These are phyloP conservation scores for Dicrurus megarhynchus DNA, from an alignment of 2,113 vertebrate species.

Conservation along the genomic window DNA sequence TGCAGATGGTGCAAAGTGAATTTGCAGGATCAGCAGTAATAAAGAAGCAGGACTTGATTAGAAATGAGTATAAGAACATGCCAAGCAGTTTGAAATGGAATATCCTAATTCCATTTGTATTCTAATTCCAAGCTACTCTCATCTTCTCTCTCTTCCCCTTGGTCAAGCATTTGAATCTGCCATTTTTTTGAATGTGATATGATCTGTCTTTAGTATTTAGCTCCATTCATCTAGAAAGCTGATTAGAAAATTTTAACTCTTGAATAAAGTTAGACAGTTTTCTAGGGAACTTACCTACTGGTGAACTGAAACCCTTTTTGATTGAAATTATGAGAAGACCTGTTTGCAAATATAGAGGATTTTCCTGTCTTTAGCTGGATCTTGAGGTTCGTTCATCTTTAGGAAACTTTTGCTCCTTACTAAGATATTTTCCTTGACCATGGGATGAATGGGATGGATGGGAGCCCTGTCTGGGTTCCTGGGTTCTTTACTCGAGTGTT, in stretches of 20 bases:
- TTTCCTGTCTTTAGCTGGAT: background rate
- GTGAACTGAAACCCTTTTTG: background rate
- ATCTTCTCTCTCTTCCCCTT: background rate
- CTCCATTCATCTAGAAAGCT: background rate
- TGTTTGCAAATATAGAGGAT: background rate
- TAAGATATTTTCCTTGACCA: background rate
- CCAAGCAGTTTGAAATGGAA: background rate
- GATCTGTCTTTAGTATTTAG: background rate
- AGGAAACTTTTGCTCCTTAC: background rate
- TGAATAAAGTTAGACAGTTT: background rate
- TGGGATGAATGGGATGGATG: background rate
- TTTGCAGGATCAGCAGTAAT: accelerated
- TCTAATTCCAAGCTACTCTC: background rate
- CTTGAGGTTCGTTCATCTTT: background rate
- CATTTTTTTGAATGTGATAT: background rate
- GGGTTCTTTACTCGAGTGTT: background rate
- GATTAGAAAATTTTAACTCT: background rate
- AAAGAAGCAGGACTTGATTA: background rate
- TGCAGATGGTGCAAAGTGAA: background rate
- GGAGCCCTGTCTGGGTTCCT: background rate
- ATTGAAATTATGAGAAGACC: background rate
- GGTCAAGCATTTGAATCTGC: background rate
- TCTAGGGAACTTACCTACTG: background rate
- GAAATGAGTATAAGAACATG: background rate
- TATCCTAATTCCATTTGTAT: background rate